Evolutionary conservation across 2,888 invertebrate genomes (phyloP).

Genomic region (Omphaloscelis lunosa): DNA sequence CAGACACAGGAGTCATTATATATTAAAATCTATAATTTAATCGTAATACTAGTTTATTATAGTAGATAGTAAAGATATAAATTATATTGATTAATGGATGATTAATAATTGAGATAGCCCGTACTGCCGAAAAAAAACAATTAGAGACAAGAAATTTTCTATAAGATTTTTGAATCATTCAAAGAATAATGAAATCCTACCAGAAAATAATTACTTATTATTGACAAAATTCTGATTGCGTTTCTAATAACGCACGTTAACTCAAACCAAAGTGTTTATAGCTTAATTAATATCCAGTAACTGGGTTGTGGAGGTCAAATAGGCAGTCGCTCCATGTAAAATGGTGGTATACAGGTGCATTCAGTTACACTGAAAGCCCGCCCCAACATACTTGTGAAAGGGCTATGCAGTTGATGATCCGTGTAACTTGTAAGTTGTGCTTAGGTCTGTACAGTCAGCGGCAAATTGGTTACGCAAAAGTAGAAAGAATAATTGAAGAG

Average conservation of each 20-base stretch:
- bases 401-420: neutral
- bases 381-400: too few relatives aligned
- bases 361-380: too few relatives aligned
- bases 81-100: neutral
- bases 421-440: neutral
- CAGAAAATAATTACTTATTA: neutral
- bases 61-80: conserved; percentile 9
- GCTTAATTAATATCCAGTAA: too few relatives aligned
- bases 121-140: neutral
- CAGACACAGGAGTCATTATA: conserved; percentile 3
- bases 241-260: neutral
- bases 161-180: neutral
- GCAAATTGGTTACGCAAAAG: neutral
- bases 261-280: neutral
- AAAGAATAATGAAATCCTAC: neutral
- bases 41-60: conserved; percentile 13
- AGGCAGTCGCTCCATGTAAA: too few relatives aligned
- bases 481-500: neutral
- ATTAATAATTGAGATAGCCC: neutral
- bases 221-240: too few relatives aligned
- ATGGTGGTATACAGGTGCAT: too few relatives aligned
- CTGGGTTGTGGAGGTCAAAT: too few relatives aligned
- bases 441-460: neutral
- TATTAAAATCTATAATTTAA: neutral
- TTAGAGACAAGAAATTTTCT: too few relatives aligned